Evolutionary conservation across 2,797 vertebrate genomes (phyloP), one percentile per base, ranked within the genome.

Genomic region (Mus minutoides): DNA sequence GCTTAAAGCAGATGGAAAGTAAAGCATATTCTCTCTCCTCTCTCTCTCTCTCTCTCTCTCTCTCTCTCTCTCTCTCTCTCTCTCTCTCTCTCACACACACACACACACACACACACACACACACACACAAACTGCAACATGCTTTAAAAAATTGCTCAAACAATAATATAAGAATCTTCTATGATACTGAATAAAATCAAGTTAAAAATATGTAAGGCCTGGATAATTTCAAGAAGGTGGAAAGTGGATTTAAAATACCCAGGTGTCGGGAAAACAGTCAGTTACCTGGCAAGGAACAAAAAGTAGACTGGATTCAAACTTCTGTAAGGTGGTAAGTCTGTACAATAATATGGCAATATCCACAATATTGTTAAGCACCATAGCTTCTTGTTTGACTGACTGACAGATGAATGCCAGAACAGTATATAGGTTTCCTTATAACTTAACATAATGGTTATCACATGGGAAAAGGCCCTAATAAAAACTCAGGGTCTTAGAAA

Each of bases 181-280:
- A 12, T 69, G 34, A 78, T 19, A 86, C 24, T 88, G 29, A 87
- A 95, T 34, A 80, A 56, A 90, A 43, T 69, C 77, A 71, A 43
- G 43, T 80, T 40, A 71, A 80, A 17, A 80, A 26, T 80, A 43
- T 91, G 17, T 56, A 69, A 91, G 34, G 31, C 64, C 24, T 93
- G 8, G 2, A 92, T 92, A 76, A 91, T 88, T 86, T 92, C 64
- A 88, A 90, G 94, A 90, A 88, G 94, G 73, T 29, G 3, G 16
- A 34, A 91, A 94, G 52, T 4, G 43, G 6, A 88, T 73, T 95
- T 90, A 78, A 96, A 79, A 40, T 19, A 88, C 84, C 22, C 52
- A 92, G 21, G 54, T 19, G 75, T 75, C 12, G 37, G 69, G 73
- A 90, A 82, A 90, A 46, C 43, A 91, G 40, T 67, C 87, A 26